Conservation (phyloP, 2,797 vertebrate species). For the Thripadectes ignobilis region DNA sequence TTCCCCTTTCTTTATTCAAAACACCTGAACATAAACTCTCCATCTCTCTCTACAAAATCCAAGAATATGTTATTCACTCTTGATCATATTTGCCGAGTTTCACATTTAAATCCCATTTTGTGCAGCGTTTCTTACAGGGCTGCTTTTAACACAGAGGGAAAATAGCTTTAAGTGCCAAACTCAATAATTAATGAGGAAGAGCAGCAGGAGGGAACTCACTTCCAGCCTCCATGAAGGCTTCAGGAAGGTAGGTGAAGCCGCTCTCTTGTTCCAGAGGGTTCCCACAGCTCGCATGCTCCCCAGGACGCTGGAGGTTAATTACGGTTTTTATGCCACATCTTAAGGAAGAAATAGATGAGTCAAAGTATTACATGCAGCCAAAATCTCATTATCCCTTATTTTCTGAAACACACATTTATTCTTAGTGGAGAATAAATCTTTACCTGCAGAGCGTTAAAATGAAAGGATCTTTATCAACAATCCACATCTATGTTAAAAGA, state of each 20-base stretch:
- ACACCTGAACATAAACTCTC: neutral
- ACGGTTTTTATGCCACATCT: conserved; percentile 92
- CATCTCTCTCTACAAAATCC: neutral
- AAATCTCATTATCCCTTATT: conserved; percentile 11
- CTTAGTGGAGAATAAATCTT: conserved; percentile 41
- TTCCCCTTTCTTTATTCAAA: neutral
- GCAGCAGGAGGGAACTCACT: conserved; percentile 83
- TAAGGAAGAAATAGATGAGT: conserved; percentile 60
- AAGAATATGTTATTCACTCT: neutral
- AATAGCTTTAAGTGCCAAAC: conserved; percentile 21
- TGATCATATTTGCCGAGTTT: neutral
- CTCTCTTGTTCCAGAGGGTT: conserved; percentile 91
- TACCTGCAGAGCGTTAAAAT: conserved; percentile 21
- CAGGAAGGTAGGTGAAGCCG: conserved; percentile 94
- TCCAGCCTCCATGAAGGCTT: conserved; percentile 94
- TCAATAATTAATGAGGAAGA: conserved; percentile 62
- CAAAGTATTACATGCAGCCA: conserved; percentile 21
- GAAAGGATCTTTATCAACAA: conserved; percentile 48
- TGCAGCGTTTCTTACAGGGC: neutral
- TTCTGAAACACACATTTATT: conserved; percentile 20
- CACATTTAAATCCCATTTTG: neutral
- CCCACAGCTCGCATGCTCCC: conserved; percentile 96
- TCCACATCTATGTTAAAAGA: conserved; percentile 15
- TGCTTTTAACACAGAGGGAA: neutral
- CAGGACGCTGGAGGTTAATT: conserved; percentile 96